Conservation (phyloP, 2,888 invertebrate genomes). For the Adelognathus sp. region DNA sequence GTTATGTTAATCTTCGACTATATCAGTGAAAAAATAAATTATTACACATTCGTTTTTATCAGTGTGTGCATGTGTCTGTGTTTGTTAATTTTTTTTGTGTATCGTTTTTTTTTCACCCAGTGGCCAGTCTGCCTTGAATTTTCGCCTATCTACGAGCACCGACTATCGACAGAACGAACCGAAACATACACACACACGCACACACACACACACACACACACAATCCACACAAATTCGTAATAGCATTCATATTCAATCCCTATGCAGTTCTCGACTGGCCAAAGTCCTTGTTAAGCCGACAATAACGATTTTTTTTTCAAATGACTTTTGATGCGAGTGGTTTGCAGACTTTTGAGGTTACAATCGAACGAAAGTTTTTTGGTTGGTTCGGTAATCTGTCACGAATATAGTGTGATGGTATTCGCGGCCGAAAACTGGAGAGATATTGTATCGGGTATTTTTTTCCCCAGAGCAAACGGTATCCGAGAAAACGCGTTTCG, state of each 20-base stretch:
- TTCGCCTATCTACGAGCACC: conserved; percentile 33
- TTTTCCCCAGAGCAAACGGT: neutral
- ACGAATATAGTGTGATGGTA: neutral
- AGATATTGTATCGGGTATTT: neutral
- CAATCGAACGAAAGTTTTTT: neutral
- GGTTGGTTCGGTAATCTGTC: neutral
- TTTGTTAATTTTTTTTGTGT: conserved; percentile 32
- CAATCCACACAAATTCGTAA: conserved; percentile 9
- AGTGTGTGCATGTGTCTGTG: conserved; percentile 63
- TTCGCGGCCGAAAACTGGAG: neutral
- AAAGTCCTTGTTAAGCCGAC: neutral
- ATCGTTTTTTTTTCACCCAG: conserved; percentile 54
- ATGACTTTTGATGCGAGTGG: neutral
- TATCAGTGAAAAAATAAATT: conserved; percentile 82
- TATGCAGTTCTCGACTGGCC: conserved; percentile 45
- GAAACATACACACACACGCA: conserved; percentile 20
- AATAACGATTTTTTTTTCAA: neutral
- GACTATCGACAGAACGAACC: conserved; percentile 11
- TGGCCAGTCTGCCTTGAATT: conserved; percentile 54
- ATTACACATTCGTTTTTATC: conserved; percentile 78
- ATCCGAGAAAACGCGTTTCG: neutral
- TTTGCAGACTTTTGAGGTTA: neutral
- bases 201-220: conserved; percentile 25
- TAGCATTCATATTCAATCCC: conserved; percentile 49
- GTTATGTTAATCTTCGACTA: conserved; percentile 76